Evolutionary conservation across 2,888 invertebrate species (phyloP), one percentile per base, ranked within the genome.

Genomic region (Selenia dentaria): DNA sequence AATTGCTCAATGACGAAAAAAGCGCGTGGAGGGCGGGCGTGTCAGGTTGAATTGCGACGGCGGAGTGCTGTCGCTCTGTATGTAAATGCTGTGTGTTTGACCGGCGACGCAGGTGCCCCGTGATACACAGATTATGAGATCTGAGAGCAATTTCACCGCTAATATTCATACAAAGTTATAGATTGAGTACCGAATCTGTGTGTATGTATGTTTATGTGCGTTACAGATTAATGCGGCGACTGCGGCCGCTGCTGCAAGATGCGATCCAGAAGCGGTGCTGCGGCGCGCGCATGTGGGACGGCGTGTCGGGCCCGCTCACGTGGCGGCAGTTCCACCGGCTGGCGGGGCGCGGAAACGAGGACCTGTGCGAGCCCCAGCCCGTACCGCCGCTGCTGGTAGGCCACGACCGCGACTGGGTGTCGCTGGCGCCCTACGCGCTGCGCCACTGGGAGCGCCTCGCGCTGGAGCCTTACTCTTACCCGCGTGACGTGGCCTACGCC

Each of bases 241-340:
- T 99, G 36, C 96, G 98, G 75, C 99, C 99, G 3, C 84, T 98
- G 55, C 92, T 99, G 33, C 98, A 99, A 80, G 98, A 98, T 77
- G 98, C 98, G 47, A 97, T 99, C 61, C 98, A 98, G 81, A 97
- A 97, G 85, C 97, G 97, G 64, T 95, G 96, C 59, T 95, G 96
- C 66, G 95, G 95, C 31, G 94, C 94, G 29, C 93, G 97, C 59
- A 93, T 97, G 86, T 98, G 98, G 96, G 98, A 99, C 81, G 97
- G 98, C 39, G 97, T 99, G 27, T 95, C 97, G 56, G 99, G 99
- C 0, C 99, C 99, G 18, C 93, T 99, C 8, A 99, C 99, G 1
- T 99, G 99, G 99, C 93, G 98, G 39, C 98, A 99, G 81, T 99
- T 99, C 88, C 99, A 98, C 92, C 94, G 97, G 48, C 92, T 99